phyloP scores from a whole-genome alignment of 2,888 invertebrate genomes.

The Cryptops parisi region DNA sequence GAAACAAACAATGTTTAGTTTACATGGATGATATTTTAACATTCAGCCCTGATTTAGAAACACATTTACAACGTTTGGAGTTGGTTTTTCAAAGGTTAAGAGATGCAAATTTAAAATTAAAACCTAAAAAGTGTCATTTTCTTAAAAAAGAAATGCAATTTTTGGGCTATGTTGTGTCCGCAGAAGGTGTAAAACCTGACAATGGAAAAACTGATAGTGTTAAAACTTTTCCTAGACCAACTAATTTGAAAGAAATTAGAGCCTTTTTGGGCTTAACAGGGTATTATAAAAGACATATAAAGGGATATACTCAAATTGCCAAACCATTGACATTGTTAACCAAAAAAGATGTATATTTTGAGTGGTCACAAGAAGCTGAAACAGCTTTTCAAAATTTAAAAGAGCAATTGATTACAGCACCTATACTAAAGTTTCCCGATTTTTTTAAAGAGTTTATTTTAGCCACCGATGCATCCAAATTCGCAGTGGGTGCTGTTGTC shows the following conservation, averaged over 20 bases:
- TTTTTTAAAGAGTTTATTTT: background rate
- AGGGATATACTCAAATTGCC: background rate
- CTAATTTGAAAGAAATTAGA: background rate
- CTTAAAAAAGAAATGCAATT: background rate
- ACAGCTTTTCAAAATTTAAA: too few relatives aligned
- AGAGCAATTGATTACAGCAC: background rate
- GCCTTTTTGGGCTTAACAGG: conserved; percentile 6
- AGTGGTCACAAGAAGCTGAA: background rate
- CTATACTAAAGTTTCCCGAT: background rate
- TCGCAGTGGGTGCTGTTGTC: background rate
- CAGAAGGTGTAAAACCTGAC: conserved; percentile 1
- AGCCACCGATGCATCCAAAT: background rate
- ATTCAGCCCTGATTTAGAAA: background rate
- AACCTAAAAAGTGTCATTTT: conserved; percentile 7
- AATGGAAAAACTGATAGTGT: background rate
- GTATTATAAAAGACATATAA: conserved; percentile 1
- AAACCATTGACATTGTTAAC: background rate
- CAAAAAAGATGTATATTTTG: background rate
- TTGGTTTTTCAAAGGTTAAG: background rate
- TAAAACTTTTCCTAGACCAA: background rate
- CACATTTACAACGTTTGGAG: background rate
- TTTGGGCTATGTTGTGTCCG: conserved; percentile 1
- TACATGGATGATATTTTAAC: conserved; percentile 9
- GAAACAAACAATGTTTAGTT: conserved; percentile 3
- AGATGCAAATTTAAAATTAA: background rate